These are phyloP conservation scores for Acanthis flammea DNA, from an alignment of 2,797 vertebrate genomes.

Conservation along the genomic window DNA sequence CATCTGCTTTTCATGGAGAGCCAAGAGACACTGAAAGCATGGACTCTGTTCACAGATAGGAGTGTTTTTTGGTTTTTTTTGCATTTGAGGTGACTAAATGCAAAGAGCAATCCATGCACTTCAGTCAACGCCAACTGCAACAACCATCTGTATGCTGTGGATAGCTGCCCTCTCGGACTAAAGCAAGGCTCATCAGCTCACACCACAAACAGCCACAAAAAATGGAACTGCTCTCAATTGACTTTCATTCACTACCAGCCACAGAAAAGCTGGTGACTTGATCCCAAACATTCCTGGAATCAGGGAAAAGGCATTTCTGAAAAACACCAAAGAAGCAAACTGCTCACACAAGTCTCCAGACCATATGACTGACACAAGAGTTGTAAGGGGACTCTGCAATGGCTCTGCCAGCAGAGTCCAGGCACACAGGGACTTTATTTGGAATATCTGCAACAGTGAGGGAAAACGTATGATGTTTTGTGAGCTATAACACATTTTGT, in stretches of 20 bases:
- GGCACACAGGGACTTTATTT: neutral
- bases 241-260: neutral
- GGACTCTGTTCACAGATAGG: neutral
- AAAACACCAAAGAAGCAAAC: neutral
- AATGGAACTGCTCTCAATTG: neutral
- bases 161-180: neutral
- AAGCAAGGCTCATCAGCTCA: neutral
- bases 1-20: neutral
- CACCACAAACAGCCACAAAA: neutral
- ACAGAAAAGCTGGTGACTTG: neutral
- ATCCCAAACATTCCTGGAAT: neutral
- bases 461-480: constrained; percentile 5
- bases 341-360: neutral
- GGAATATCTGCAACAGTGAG: neutral
- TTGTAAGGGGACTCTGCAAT: neutral
- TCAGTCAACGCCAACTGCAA: neutral
- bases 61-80: neutral
- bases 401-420: neutral
- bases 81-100: neutral
- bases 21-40: neutral
- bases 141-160: neutral
- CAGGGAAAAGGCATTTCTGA: neutral
- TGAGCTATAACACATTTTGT: neutral
- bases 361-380: neutral
- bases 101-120: neutral